These are phyloP conservation scores for Andrena marginata DNA, from an alignment of 2,888 invertebrate genomes.

Conservation along the genomic window DNA sequence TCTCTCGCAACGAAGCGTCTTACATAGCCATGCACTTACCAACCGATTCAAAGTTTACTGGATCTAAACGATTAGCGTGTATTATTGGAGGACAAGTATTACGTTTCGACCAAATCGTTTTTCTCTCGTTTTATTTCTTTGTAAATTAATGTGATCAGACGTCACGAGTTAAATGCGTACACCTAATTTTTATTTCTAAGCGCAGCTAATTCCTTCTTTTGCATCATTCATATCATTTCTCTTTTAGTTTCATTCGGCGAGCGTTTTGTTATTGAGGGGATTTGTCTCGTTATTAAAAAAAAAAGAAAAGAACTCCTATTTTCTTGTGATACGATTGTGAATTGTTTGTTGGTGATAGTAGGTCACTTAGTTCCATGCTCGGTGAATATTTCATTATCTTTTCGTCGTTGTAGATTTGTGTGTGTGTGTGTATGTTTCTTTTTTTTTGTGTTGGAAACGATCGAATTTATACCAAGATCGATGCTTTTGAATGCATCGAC, in stretches of 20 bases:
- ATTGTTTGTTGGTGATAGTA: conserved; percentile 15
- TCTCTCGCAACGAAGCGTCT: conserved; percentile 17
- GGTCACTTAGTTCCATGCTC: conserved; percentile 40
- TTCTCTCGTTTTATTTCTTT: neutral
- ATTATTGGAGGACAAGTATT: conserved; percentile 25
- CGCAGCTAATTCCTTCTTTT: conserved; percentile 14
- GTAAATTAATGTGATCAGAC: conserved; percentile 32
- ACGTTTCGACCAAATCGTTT: conserved; percentile 31
- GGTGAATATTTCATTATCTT: conserved; percentile 33
- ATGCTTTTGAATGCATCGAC: neutral
- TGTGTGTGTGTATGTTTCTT: neutral
- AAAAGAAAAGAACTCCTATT: neutral
- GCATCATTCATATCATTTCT: neutral
- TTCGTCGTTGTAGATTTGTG: conserved; percentile 7
- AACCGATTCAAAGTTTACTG: conserved; percentile 1
- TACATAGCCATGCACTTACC: conserved; percentile 1
- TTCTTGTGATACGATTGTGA: conserved; percentile 32
- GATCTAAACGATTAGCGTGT: neutral
- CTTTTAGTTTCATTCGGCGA: conserved; percentile 3
- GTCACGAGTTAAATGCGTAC: conserved; percentile 5
- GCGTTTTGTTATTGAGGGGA: neutral
- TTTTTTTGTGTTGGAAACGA: neutral
- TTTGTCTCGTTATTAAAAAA: conserved; percentile 1
- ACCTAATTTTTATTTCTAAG: conserved; percentile 10
- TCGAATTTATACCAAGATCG: neutral